phyloP scores from a whole-genome alignment of 2,797 vertebrate species.

The Malurus leucopterus region DNA sequence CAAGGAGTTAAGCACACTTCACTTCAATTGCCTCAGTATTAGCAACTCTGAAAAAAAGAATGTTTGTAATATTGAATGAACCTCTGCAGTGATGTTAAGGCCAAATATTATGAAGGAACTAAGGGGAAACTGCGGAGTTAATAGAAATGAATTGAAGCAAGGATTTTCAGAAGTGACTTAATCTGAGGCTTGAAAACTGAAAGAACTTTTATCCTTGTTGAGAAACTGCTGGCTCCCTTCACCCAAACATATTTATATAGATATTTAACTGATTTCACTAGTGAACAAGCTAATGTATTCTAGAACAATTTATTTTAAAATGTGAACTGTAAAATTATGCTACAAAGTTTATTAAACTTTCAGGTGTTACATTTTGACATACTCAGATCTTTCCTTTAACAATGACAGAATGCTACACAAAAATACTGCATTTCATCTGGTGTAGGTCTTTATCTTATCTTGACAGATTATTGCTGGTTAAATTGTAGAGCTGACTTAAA shows the following conservation, averaged over 20 bases:
- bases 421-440: slow-evolving; percentile 69
- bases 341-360: slow-evolving; percentile 80
- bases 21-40: neutral
- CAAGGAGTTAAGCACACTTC: neutral
- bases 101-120: slow-evolving; percentile 55
- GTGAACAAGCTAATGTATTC: slow-evolving; percentile 58
- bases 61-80: slow-evolving; percentile 18
- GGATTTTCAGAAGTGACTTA: slow-evolving; percentile 36
- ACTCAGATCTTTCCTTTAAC: slow-evolving; percentile 72
- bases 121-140: neutral
- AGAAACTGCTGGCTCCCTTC: slow-evolving; percentile 7
- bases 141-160: slow-evolving; percentile 22
- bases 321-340: slow-evolving; percentile 72
- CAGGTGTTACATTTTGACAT: slow-evolving; percentile 76
- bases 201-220: slow-evolving; percentile 52
- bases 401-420: slow-evolving; percentile 77
- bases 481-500: slow-evolving; percentile 80
- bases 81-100: slow-evolving; percentile 17
- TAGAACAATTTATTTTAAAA: slow-evolving; percentile 64
- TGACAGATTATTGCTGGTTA: slow-evolving; percentile 82
- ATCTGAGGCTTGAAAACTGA: slow-evolving; percentile 52
- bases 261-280: slow-evolving; percentile 42
- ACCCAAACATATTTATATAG: slow-evolving; percentile 26
- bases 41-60: neutral
- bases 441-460: slow-evolving; percentile 73